Evolutionary conservation across 2,888 invertebrate species (phyloP), one percentile per base, ranked within the genome.

Genomic region (Cataglyphis livida): DNA sequence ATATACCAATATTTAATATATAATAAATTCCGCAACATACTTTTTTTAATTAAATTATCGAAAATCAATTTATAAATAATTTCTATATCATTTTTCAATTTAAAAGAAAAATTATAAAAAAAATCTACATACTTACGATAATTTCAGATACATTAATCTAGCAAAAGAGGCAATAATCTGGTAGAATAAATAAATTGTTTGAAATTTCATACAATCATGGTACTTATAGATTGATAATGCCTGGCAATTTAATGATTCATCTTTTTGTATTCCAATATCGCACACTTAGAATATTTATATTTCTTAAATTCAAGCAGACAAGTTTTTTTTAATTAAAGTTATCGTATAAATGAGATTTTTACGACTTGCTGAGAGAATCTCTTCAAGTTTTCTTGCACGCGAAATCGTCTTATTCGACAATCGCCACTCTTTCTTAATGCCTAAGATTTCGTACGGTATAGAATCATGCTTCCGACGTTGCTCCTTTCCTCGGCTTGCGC

Each of bases 351-450:
- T 65, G 85, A 78, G 70, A 73, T 70, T 82, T 70, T 76, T 51
- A 83, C 66, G 82, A 76, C 65, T 85, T 82, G 84, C 84, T 88
- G 84, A 83, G 84, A 85, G 86, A 85, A 84, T 83, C 64, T 75
- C 86, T 89, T 89, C 89, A 86, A 89, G 86, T 89, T 83, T 89
- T 89, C 89, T 89, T 89, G 81, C 85, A 83, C 61, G 82, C 41
- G 35, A 75, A 83, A 82, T 84, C 83, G 84, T 79, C 78, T 83
- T 73, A 81, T 86, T 81, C 81, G 88, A 83, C 70, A 83, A 84
- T 76, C 78, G 68, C 78, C 68, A 68, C 75, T 84, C 83, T 81
- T 88, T 84, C 74, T 88, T 83, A 57, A 79, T 88, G 86, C 88
- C 79, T 84, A 79, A 79, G 70, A 70, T 70, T 70, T 59, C 25